phyloP scores from a whole-genome alignment of 2,113 vertebrate genomes.

The Burhinus bistriatus region DNA sequence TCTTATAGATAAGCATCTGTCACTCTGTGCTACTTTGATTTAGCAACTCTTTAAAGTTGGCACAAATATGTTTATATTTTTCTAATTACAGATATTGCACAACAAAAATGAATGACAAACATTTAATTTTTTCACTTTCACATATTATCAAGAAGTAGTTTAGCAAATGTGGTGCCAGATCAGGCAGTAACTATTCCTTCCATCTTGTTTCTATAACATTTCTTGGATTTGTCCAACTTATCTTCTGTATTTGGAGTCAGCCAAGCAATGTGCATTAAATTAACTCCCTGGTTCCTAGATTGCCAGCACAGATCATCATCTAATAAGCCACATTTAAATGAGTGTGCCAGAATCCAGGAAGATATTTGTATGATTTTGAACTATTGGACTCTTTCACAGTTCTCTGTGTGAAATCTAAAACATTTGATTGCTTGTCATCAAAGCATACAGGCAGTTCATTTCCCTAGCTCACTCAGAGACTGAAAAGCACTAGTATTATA shows the following conservation, averaged over 20 bases:
- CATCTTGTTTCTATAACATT: constrained; percentile 25
- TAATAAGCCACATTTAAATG: constrained; percentile 30
- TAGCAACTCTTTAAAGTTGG: not conserved
- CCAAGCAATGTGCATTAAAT: constrained; percentile 41
- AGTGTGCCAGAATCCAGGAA: constrained; percentile 4
- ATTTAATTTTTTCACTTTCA: not conserved
- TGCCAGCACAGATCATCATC: not conserved
- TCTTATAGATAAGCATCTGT: not conserved
- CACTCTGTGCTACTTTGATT: not conserved
- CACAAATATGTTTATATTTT: not conserved
- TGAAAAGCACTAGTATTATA: constrained; percentile 40
- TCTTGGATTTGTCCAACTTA: constrained; percentile 12
- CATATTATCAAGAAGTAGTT: not conserved
- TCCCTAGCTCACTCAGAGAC: not conserved
- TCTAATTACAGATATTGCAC: not conserved
- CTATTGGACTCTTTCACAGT: constrained; percentile 38
- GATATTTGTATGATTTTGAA: constrained; percentile 26
- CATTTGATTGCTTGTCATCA: constrained; percentile 49
- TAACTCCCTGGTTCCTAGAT: not conserved
- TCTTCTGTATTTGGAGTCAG: not conserved
- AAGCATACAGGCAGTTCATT: constrained; percentile 20
- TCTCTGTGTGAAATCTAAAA: constrained; percentile 53
- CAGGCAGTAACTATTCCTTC: not conserved
- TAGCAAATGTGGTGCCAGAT: not conserved
- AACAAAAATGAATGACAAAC: not conserved